A percentile compares a stretch with the other conserved stretches of the same genome.
Conservation (phyloP, 2,888 invertebrate species). For the Stenichneumon culpator region DNA sequence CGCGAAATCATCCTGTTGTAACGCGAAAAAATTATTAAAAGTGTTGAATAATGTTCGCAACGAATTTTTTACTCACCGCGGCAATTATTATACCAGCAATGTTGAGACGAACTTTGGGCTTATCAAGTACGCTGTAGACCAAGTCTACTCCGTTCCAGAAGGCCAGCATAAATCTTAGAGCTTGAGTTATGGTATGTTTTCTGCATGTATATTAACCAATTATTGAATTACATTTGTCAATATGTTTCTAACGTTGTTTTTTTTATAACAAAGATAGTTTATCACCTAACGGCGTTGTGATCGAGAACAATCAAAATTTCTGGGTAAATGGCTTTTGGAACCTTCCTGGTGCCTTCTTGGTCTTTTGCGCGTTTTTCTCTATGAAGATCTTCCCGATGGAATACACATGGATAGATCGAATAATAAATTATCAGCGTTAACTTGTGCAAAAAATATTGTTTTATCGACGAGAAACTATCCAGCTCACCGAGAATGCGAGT, state of each 20-base stretch:
- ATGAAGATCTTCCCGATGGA: background rate
- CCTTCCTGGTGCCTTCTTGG: background rate
- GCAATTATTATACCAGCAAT: background rate
- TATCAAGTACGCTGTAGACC: slow-evolving; percentile 12
- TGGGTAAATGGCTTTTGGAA: slow-evolving; percentile 20
- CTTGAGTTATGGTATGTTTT: slow-evolving; percentile 24
- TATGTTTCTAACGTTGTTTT: background rate
- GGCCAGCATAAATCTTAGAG: slow-evolving; percentile 38
- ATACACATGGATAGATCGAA: background rate
- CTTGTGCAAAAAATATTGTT: background rate
- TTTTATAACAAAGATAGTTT: background rate
- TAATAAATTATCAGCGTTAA: background rate
- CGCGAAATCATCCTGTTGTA: slow-evolving; percentile 11
- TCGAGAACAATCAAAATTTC: slow-evolving; percentile 2
- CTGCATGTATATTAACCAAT: background rate
- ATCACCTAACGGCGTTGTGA: background rate
- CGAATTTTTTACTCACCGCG: background rate
- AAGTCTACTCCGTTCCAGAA: slow-evolving; percentile 46
- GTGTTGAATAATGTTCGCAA: background rate
- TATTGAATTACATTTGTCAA: background rate
- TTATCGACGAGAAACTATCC: background rate
- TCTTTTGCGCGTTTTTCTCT: background rate
- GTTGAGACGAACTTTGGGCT: slow-evolving; percentile 17
- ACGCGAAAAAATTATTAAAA: background rate
- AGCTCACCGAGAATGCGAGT: too few relatives aligned